Percentiles rank a stretch among this genome's conserved stretches.
Conservation (phyloP, 2,888 invertebrate genomes). For the Allacma fusca region DNA sequence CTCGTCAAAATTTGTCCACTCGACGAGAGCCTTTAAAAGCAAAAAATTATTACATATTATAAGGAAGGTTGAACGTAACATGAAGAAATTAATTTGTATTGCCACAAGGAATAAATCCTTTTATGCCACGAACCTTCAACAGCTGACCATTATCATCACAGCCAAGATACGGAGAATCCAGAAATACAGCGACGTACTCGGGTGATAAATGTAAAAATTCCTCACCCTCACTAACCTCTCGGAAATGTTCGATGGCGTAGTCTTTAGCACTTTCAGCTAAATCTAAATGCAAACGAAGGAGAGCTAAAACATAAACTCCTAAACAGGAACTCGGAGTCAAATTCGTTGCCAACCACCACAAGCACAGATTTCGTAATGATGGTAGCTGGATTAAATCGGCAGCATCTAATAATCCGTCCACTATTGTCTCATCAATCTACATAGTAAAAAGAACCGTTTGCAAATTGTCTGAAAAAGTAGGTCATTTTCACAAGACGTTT, state of each 20-base stretch:
- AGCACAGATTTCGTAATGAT: constrained; percentile 61
- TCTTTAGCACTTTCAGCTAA: constrained; percentile 61
- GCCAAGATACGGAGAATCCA: constrained; percentile 61
- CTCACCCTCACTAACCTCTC: constrained; percentile 61
- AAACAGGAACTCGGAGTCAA: constrained; percentile 61
- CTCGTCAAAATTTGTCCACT: constrained; percentile 60
- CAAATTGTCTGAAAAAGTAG: not conserved
- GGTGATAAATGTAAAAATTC: constrained; percentile 62
- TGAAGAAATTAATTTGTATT: too few species aligned
- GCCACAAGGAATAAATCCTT: too few species aligned
- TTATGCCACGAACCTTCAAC: constrained; percentile 55
- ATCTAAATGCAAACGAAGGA: constrained; percentile 61
- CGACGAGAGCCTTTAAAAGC: constrained; percentile 59
- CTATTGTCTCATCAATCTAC: constrained; percentile 62
- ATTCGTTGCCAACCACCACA: constrained; percentile 62
- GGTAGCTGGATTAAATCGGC: constrained; percentile 62
- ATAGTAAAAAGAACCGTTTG: not conserved
- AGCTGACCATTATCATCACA: constrained; percentile 62
- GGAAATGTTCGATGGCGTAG: constrained; percentile 62
- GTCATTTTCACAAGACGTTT: too few species aligned
- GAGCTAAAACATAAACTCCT: constrained; percentile 61
- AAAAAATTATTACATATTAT: not conserved
- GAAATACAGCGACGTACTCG: constrained; percentile 56
- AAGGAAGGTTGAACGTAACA: too few species aligned
- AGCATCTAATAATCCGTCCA: constrained; percentile 62